A percentile compares a stretch with the other conserved stretches of the same genome.
phyloP scores from a whole-genome alignment of 2,888 invertebrate species.

The Sceliomorpha sp. region DNA sequence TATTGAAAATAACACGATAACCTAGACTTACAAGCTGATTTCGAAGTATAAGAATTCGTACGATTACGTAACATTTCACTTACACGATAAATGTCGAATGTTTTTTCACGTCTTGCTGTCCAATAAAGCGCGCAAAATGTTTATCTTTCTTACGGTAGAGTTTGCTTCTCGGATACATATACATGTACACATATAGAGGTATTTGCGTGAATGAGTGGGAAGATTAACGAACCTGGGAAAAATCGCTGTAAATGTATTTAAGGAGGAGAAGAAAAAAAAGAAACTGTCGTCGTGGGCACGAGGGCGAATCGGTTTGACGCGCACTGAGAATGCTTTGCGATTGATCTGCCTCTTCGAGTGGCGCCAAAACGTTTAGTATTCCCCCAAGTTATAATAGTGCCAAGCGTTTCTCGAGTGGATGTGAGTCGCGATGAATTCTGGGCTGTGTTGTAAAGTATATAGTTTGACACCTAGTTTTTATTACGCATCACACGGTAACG shows the following conservation, averaged over 20 bases:
- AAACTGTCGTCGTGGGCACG: constrained; percentile 34
- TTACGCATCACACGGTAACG: constrained; percentile 67
- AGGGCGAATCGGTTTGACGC: constrained; percentile 41
- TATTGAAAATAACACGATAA: constrained; percentile 18
- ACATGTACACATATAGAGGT: constrained; percentile 17
- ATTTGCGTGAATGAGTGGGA: constrained; percentile 22
- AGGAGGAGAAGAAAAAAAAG: constrained; percentile 41
- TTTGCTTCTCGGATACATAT: constrained; percentile 29
- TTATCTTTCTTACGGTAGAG: constrained; percentile 22
- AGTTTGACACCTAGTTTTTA: constrained; percentile 77
- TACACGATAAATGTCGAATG: constrained; percentile 7
- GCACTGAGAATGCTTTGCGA: constrained; percentile 46
- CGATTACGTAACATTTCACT: constrained; percentile 15
- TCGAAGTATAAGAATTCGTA: constrained; percentile 19
- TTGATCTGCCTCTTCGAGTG: constrained; percentile 49
- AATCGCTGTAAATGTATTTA: constrained; percentile 43
- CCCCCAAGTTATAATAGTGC: constrained; percentile 62
- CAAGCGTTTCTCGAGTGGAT: constrained; percentile 66
- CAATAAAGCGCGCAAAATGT: constrained; percentile 11
- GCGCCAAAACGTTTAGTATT: constrained; percentile 53
- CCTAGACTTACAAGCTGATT: constrained; percentile 20
- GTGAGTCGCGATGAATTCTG: constrained; percentile 76
- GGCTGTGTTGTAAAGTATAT: constrained; percentile 79
- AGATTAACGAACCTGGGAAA: constrained; percentile 21
- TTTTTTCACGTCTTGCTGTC: constrained; percentile 17